Percentiles rank a stretch among this genome's conserved stretches.
phyloP scores from a whole-genome alignment of 2,888 invertebrate species.

The Bellardia pandia region DNA sequence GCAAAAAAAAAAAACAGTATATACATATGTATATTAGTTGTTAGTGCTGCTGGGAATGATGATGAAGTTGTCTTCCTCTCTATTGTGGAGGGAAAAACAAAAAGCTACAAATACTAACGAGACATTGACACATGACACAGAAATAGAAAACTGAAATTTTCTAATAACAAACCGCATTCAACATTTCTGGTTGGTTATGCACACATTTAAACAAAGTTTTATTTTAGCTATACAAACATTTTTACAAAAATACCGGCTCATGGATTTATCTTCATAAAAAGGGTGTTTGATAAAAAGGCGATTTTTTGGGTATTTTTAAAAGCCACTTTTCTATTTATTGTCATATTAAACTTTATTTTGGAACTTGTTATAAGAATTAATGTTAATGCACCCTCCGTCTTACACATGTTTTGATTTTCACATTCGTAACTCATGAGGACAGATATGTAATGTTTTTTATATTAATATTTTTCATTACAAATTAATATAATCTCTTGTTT shows the following conservation, averaged over 20 bases:
- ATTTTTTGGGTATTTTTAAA: too few relatives aligned
- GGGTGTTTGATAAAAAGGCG: not conserved
- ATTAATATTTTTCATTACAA: too few relatives aligned
- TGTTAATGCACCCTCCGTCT: too few relatives aligned
- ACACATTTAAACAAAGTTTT: slow-evolving; percentile 12
- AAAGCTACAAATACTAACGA: slow-evolving; percentile 52
- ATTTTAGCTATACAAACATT: not conserved
- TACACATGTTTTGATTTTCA: too few relatives aligned
- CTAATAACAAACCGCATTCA: slow-evolving; percentile 42
- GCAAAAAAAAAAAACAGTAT: not conserved
- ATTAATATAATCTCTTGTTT: too few relatives aligned
- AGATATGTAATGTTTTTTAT: too few relatives aligned
- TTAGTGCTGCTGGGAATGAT: slow-evolving; percentile 13
- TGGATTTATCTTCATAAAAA: not conserved
- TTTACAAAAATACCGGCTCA: not conserved
- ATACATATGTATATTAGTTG: not conserved
- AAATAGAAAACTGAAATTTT: slow-evolving; percentile 38
- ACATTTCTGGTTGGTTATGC: slow-evolving; percentile 33
- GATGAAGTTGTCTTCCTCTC: slow-evolving; percentile 45
- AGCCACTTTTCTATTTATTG: too few relatives aligned
- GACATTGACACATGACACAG: slow-evolving; percentile 68
- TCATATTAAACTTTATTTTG: too few relatives aligned
- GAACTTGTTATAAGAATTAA: too few relatives aligned
- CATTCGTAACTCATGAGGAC: too few relatives aligned
- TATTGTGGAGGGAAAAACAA: slow-evolving; percentile 3